These are phyloP conservation scores for Dasypolia templi DNA, from an alignment of 2,888 invertebrate species.

Conservation along the genomic window DNA sequence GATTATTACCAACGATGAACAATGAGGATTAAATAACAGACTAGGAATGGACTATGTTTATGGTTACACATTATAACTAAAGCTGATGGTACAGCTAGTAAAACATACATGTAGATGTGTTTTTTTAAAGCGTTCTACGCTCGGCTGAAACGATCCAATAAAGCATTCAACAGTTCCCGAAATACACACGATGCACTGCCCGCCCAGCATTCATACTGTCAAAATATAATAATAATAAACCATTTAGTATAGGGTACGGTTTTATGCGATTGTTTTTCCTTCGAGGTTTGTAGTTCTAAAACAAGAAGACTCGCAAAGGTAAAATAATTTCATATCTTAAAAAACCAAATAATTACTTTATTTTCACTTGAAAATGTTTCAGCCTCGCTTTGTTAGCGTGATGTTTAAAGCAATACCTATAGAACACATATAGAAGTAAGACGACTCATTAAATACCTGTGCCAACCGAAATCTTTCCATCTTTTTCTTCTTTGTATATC, in stretches of 20 bases:
- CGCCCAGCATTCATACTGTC: conserved; percentile 9
- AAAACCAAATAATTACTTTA: background rate
- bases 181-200: conserved; percentile 48
- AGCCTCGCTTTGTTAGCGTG: background rate
- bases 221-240: conserved; percentile 29
- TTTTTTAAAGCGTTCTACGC: conserved; percentile 22
- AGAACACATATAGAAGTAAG: background rate
- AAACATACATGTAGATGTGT: conserved; percentile 9
- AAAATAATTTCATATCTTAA: background rate
- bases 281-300: background rate
- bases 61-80: background rate
- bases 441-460: conserved; percentile 83
- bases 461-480: conserved; percentile 90
- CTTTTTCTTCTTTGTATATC: conserved; percentile 91
- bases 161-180: conserved; percentile 45
- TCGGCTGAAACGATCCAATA: conserved; percentile 43
- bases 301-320: background rate
- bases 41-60: background rate
- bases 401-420: background rate
- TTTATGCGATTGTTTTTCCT: background rate
- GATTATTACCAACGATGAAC: background rate
- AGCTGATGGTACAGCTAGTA: background rate
- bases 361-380: background rate
- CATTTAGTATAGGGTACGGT: background rate
- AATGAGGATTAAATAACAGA: background rate